A percentile compares a stretch with the other conserved stretches of the same genome.
Evolutionary conservation across 2,888 invertebrate species (phyloP).

Genomic region (Agonopterix alstromeriana): DNA sequence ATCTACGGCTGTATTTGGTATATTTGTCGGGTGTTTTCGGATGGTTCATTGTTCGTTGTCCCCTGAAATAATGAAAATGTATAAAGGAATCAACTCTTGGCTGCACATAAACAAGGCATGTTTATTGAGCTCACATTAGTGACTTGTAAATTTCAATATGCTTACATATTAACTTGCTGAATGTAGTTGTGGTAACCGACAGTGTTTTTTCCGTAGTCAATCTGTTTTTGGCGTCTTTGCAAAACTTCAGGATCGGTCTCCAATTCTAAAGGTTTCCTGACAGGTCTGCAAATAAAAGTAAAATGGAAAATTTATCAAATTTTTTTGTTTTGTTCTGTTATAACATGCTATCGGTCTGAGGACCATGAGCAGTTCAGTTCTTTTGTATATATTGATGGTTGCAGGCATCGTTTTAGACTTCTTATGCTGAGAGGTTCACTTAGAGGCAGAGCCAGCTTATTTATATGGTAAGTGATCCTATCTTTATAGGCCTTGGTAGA

Average conservation of each 20-base stretch:
- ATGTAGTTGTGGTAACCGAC: conserved; percentile 88
- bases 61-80: conserved; percentile 40
- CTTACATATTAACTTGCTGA: conserved; percentile 82
- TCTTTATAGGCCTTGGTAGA: too few relatives aligned
- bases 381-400: too few relatives aligned
- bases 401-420: too few relatives aligned
- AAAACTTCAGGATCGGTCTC: conserved; percentile 86
- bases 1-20: conserved; percentile 91
- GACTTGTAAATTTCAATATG: conserved; percentile 9
- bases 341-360: too few relatives aligned
- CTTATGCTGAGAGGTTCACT: too few relatives aligned
- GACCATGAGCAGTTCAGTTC: too few relatives aligned
- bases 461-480: too few relatives aligned
- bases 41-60: conserved; percentile 81
- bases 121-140: too few relatives aligned
- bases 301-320: not conserved
- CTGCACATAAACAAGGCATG: too few relatives aligned
- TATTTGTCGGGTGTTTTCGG: conserved; percentile 94
- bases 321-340: too few relatives aligned
- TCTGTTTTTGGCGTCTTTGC: conserved; percentile 91
- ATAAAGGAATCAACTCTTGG: too few relatives aligned
- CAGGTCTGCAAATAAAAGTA: conserved; percentile 22
- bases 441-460: too few relatives aligned
- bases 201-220: conserved; percentile 97
- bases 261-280: conserved; percentile 45